Evolutionary conservation across 2,888 invertebrate species (phyloP).

Genomic region (Epicampocera succincta): DNA sequence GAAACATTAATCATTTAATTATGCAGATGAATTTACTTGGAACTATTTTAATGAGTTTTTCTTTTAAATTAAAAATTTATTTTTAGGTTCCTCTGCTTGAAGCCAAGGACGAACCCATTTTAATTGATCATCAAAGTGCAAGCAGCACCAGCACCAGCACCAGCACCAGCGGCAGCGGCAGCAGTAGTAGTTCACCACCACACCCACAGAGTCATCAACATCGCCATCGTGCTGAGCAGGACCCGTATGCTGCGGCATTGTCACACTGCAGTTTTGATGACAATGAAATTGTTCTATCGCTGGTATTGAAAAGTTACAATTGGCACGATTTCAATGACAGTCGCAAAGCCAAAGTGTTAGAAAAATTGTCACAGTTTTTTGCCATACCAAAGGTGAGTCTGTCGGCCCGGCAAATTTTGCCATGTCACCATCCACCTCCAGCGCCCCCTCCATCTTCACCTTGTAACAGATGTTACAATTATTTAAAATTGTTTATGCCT

Average conservation of each 20-base stretch:
- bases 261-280: slow-evolving; percentile 78
- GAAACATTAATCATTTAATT: slow-evolving; percentile 64
- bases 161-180: slow-evolving; percentile 16
- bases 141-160: slow-evolving; percentile 19
- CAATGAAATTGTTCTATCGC: slow-evolving; percentile 79
- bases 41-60: slow-evolving; percentile 52
- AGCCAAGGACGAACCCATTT: slow-evolving; percentile 77
- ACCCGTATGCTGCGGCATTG: slow-evolving; percentile 77
- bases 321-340: slow-evolving; percentile 78
- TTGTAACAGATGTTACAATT: slow-evolving; percentile 29
- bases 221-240: slow-evolving; percentile 66
- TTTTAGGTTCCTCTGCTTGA: slow-evolving; percentile 77
- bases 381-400: slow-evolving; percentile 80
- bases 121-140: slow-evolving; percentile 58
- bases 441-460: slow-evolving; percentile 2
- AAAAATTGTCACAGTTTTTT: slow-evolving; percentile 81
- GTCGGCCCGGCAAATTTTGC: background rate
- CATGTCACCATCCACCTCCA: background rate
- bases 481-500: slow-evolving; percentile 3
- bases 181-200: slow-evolving; percentile 1
- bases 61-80: slow-evolving; percentile 26
- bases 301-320: slow-evolving; percentile 79
- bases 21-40: slow-evolving; percentile 37
- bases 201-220: slow-evolving; percentile 24
- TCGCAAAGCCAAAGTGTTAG: slow-evolving; percentile 78